Percentiles rank a stretch among this genome's conserved stretches.
Conservation (phyloP, 2,113 vertebrate species). For the Daubentonia madagascariensis region DNA sequence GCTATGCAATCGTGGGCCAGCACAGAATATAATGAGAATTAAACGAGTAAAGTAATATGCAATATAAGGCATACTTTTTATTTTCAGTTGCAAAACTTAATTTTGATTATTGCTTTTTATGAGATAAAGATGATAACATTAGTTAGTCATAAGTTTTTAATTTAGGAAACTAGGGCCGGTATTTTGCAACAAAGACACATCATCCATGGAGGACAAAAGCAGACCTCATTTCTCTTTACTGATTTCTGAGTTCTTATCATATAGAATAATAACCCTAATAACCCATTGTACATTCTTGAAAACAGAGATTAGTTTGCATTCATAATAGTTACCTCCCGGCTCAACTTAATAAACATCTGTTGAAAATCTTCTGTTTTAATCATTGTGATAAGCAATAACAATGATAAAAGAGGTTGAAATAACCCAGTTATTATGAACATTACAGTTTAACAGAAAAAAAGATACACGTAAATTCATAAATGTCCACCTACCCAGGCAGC, state of each 20-base stretch:
- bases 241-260: not conserved
- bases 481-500: not conserved
- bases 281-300: not conserved
- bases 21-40: not conserved
- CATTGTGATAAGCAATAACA: not conserved
- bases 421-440: not conserved
- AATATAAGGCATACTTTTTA: not conserved
- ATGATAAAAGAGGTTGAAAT: not conserved
- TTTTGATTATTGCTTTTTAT: not conserved
- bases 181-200: not conserved
- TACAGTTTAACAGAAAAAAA: not conserved
- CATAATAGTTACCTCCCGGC: not conserved
- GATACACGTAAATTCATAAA: not conserved
- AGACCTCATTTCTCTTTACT: not conserved
- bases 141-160: not conserved
- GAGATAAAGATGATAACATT: not conserved
- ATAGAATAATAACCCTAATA: not conserved
- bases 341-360: not conserved
- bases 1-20: not conserved
- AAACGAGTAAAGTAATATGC: not conserved
- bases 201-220: not conserved
- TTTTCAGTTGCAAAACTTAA: not conserved
- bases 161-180: not conserved
- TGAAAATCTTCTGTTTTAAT: not conserved
- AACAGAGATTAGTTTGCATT: not conserved